Percentiles rank a stretch among this genome's conserved stretches.
These are phyloP conservation scores for Mycetomoellerius zeteki DNA, from an alignment of 1,140 invertebrate genomes.

Conservation along the genomic window DNA sequence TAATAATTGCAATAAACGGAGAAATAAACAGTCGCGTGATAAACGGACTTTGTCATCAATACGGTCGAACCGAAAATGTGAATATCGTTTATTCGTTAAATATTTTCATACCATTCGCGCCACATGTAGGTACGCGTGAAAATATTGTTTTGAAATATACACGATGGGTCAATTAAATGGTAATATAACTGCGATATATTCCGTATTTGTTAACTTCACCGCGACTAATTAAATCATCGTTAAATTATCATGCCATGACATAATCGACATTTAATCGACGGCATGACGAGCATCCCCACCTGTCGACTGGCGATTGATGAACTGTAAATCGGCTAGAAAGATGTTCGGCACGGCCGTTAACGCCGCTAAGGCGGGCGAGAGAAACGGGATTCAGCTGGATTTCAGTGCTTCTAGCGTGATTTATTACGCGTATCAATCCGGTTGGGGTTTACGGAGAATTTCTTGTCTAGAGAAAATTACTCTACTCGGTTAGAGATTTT, in stretches of 20 bases:
- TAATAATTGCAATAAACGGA: not conserved
- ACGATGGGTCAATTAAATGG: slow-evolving; percentile 11
- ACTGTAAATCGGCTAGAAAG: slow-evolving; percentile 34
- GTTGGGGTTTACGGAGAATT: slow-evolving; percentile 39
- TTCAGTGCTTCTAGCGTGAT: slow-evolving; percentile 27
- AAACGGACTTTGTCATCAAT: not conserved
- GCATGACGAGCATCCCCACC: not conserved
- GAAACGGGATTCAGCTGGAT: not conserved
- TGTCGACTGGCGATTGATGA: slow-evolving; percentile 43
- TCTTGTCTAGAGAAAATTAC: slow-evolving; percentile 59
- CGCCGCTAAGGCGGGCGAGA: not conserved
- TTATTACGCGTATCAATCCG: slow-evolving; percentile 55
- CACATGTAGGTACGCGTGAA: not conserved
- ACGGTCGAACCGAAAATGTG: slow-evolving; percentile 6
- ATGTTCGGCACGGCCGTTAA: slow-evolving; percentile 35
- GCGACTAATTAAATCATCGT: slow-evolving; percentile 29
- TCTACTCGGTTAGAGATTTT: slow-evolving; percentile 44
- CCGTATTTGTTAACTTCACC: slow-evolving; percentile 22
- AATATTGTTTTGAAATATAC: slow-evolving; percentile 7
- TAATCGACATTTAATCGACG: slow-evolving; percentile 45
- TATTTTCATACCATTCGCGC: not conserved
- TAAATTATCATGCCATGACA: slow-evolving; percentile 26
- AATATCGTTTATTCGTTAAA: slow-evolving; percentile 10
- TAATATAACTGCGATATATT: not conserved
- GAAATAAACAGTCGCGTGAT: slow-evolving; percentile 6